phyloP scores from a whole-genome alignment of 2,797 vertebrate genomes.

The Eremophila alpestris region DNA sequence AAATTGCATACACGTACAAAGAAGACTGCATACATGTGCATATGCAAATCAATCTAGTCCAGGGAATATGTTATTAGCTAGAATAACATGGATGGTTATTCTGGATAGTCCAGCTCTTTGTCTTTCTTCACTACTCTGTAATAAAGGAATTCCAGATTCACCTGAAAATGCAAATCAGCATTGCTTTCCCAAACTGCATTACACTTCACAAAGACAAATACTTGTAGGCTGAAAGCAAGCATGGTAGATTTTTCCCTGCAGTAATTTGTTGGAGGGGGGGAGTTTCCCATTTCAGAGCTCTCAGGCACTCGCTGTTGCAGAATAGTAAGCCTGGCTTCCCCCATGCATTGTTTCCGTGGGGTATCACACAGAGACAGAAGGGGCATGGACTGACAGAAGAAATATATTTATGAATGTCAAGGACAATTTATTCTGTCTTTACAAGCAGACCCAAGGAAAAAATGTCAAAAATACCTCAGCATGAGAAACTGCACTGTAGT shows the following conservation, averaged over 20 bases:
- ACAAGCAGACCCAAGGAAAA: conserved; percentile 25
- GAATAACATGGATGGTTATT: not conserved
- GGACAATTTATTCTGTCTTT: conserved; percentile 33
- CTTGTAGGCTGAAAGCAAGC: not conserved
- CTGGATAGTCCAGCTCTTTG: not conserved
- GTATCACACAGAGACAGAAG: not conserved
- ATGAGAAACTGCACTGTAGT: not conserved
- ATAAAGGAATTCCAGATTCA: not conserved
- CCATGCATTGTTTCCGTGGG: not conserved
- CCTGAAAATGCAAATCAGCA: not conserved
- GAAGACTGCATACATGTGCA: not conserved
- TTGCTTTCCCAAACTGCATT: not conserved
- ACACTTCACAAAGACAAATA: not conserved
- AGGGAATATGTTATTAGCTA: not conserved
- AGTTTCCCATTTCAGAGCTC: not conserved
- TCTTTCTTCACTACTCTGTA: not conserved
- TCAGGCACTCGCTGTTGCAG: not conserved
- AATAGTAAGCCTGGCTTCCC: not conserved
- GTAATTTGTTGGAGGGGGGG: not conserved
- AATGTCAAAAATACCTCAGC: not conserved
- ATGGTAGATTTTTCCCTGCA: not conserved
- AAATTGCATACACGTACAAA: not conserved
- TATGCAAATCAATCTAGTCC: not conserved
- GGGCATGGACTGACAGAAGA: not conserved
- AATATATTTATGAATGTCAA: not conserved